These are phyloP conservation scores for Notocelia uddmanniana DNA, from an alignment of 2,888 invertebrate species.

Conservation along the genomic window DNA sequence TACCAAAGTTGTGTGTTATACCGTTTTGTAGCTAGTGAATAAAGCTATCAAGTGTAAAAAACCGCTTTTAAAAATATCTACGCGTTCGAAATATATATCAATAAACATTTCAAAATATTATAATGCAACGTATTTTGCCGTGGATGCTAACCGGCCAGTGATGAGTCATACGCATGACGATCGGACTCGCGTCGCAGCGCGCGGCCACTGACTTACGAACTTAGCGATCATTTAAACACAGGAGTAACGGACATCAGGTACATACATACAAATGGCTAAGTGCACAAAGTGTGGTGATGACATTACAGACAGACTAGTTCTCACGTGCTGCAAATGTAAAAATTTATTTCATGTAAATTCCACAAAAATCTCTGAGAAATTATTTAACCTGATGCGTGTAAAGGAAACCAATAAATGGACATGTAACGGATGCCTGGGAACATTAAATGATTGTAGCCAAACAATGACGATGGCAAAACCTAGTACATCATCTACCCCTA, in stretches of 20 bases:
- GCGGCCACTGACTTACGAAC: conserved; percentile 6
- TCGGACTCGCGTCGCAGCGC: not conserved
- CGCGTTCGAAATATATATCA: not conserved
- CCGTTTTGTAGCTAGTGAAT: not conserved
- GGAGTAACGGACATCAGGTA: conserved; percentile 13
- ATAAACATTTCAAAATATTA: conserved; percentile 9
- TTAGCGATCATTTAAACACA: conserved; percentile 5
- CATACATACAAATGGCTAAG: conserved; percentile 25
- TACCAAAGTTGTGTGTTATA: not conserved
- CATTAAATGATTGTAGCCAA: not conserved
- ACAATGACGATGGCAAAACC: not conserved
- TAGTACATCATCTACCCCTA: not conserved
- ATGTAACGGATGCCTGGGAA: not conserved
- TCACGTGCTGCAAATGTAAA: conserved; percentile 13
- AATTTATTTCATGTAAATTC: not conserved
- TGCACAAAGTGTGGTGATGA: conserved; percentile 4
- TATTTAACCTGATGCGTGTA: conserved; percentile 16
- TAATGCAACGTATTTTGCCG: not conserved
- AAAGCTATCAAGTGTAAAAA: not conserved
- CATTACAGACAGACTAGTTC: conserved; percentile 8
- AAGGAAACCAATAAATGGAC: conserved; percentile 16
- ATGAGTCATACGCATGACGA: not conserved
- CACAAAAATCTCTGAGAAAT: conserved; percentile 19
- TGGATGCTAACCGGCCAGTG: not conserved
- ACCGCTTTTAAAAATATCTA: not conserved